These are phyloP conservation scores for Corythaeola cristata DNA, from an alignment of 2,113 vertebrate genomes.

Conservation along the genomic window DNA sequence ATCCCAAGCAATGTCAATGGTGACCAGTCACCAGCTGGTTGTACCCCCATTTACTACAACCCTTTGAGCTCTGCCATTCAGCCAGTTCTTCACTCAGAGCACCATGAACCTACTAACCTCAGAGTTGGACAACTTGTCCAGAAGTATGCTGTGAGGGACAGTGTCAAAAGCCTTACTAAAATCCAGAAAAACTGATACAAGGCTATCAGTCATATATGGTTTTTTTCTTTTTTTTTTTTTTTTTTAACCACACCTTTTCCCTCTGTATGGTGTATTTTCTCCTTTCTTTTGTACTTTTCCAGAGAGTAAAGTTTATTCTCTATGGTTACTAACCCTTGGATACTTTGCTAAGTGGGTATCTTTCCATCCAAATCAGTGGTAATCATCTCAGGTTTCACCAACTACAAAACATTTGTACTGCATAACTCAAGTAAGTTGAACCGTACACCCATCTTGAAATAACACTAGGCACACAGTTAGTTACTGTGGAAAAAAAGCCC, in stretches of 20 bases:
- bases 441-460: slow-evolving; percentile 10
- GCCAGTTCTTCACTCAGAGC: not conserved
- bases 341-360: not conserved
- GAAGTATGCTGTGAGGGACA: not conserved
- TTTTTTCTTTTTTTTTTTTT: too few species aligned
- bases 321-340: not conserved
- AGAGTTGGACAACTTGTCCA: not conserved
- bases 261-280: not conserved
- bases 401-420: slow-evolving; percentile 18
- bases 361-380: slow-evolving; percentile 4
- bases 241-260: not conserved
- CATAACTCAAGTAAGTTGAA: not conserved
- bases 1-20: not conserved
- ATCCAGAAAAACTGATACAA: not conserved
- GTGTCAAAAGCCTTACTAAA: not conserved
- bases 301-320: not conserved
- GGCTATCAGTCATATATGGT: not conserved
- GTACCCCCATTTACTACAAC: not conserved
- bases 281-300: not conserved
- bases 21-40: accelerated
- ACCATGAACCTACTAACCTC: accelerated
- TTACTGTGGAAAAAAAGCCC: not conserved
- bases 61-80: not conserved
- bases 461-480: not conserved
- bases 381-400: slow-evolving; percentile 26